Percentiles rank a stretch among this genome's conserved stretches.
Evolutionary conservation across 53 echinoderm and acorn worm species (phyloP).

Genomic region (Paracentrotus lividus): DNA sequence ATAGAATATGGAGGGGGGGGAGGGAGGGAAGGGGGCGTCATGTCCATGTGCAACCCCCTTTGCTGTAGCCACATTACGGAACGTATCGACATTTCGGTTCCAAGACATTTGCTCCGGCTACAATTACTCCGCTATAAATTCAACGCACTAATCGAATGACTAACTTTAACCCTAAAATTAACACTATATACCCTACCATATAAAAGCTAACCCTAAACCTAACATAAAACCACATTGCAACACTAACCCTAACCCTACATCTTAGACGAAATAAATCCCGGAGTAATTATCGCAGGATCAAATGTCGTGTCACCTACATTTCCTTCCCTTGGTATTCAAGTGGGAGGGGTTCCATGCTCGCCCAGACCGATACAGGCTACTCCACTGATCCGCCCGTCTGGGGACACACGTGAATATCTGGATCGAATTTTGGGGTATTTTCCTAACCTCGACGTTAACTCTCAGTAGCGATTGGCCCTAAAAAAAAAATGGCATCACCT

Average conservation of each 20-base stretch:
- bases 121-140: too few relatives aligned
- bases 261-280: too few relatives aligned
- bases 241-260: too few relatives aligned
- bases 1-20: background rate
- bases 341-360: background rate
- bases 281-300: too few relatives aligned
- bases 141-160: too few relatives aligned
- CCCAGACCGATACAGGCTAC: background rate
- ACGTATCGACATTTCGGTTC: too few relatives aligned
- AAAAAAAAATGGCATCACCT: background rate
- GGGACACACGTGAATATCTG: background rate
- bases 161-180: too few relatives aligned
- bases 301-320: too few relatives aligned
- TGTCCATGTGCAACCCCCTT: background rate
- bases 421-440: conserved; percentile 8
- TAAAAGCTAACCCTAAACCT: too few relatives aligned
- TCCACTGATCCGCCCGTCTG: background rate
- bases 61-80: background rate
- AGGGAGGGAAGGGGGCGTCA: background rate
- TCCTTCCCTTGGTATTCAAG: background rate
- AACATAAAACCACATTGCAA: too few relatives aligned
- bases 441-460: background rate
- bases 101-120: too few relatives aligned
- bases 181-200: too few relatives aligned
- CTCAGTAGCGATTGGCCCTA: background rate